Conservation (phyloP, 2,888 invertebrate species). For the Temnothorax ravouxi region DNA sequence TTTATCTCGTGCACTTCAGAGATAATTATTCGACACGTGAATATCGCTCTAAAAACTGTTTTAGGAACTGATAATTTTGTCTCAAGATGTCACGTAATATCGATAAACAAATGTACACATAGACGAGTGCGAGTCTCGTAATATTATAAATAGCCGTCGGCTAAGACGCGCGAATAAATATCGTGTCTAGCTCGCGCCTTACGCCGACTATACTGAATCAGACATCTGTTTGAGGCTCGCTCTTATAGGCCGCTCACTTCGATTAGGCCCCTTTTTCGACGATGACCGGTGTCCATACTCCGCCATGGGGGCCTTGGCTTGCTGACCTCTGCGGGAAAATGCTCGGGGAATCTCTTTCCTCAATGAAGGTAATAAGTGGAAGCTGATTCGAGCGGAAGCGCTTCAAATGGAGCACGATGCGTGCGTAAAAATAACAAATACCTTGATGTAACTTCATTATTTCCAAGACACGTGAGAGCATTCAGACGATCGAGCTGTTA, state of each 20-base stretch:
- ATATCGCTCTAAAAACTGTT: background rate
- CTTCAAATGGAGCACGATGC: background rate
- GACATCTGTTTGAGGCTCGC: conserved; percentile 77
- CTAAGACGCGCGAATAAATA: no score
- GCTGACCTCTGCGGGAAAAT: conserved; percentile 59
- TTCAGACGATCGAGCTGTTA: background rate
- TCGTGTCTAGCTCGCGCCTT: conserved; percentile 55
- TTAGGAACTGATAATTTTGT: background rate
- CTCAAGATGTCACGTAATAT: background rate
- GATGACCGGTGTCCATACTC: background rate
- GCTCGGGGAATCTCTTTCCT: conserved; percentile 32
- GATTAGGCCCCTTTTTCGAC: conserved; percentile 73
- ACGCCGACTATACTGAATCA: conserved; percentile 77
- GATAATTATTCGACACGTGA: background rate
- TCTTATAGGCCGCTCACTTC: conserved; percentile 82
- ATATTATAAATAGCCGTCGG: background rate
- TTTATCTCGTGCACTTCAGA: background rate
- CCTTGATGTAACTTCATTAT: background rate
- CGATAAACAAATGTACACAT: background rate
- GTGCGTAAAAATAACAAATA: background rate
- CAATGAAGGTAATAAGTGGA: conserved; percentile 12
- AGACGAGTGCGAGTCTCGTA: background rate
- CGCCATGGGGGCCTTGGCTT: conserved; percentile 42
- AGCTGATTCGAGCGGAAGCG: conserved; percentile 19
- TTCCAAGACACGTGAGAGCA: background rate